Evolutionary conservation across 2,113 vertebrate genomes (phyloP).

Genomic region (Morone saxatilis): DNA sequence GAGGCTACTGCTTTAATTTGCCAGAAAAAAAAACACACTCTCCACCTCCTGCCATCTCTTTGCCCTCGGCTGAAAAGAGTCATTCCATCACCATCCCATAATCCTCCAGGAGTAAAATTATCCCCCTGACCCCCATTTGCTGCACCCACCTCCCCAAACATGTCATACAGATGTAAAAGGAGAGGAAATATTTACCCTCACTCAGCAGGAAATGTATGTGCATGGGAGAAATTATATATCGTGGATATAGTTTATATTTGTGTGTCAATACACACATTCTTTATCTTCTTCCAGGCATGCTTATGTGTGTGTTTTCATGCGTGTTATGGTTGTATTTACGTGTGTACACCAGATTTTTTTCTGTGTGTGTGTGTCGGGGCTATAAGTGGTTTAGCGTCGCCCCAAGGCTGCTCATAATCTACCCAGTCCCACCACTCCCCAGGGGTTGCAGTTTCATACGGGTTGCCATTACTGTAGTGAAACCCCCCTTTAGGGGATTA

Average conservation of each 20-base stretch:
- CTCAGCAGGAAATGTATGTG: slow-evolving; percentile 17
- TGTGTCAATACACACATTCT: background rate
- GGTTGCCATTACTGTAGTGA: slow-evolving; percentile 74
- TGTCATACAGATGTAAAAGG: slow-evolving; percentile 30
- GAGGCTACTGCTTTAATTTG: slow-evolving; percentile 58
- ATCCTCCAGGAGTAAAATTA: slow-evolving; percentile 56
- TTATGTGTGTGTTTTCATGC: slow-evolving; percentile 7
- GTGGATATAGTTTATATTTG: background rate
- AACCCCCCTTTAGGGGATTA: slow-evolving; percentile 73
- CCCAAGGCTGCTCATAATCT: slow-evolving; percentile 73
- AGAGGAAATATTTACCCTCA: slow-evolving; percentile 26
- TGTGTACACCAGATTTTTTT: slow-evolving; percentile 27
- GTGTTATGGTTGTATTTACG: slow-evolving; percentile 23
- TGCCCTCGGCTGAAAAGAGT: slow-evolving; percentile 23
- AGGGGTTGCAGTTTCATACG: slow-evolving; percentile 63
- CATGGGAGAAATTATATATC: background rate
- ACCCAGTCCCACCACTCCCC: slow-evolving; percentile 64
- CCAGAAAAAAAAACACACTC: slow-evolving; percentile 14
- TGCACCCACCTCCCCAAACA: slow-evolving; percentile 30
- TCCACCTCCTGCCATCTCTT: slow-evolving; percentile 31
- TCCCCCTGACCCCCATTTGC: slow-evolving; percentile 39
- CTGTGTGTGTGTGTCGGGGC: slow-evolving; percentile 8
- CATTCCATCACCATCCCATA: slow-evolving; percentile 68
- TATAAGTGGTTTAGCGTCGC: slow-evolving; percentile 50
- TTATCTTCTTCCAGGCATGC: slow-evolving; percentile 2